Evolutionary conservation across 2,113 vertebrate species (phyloP), one percentile per base, ranked within the genome.

Genomic region (Hippocampus comes): DNA sequence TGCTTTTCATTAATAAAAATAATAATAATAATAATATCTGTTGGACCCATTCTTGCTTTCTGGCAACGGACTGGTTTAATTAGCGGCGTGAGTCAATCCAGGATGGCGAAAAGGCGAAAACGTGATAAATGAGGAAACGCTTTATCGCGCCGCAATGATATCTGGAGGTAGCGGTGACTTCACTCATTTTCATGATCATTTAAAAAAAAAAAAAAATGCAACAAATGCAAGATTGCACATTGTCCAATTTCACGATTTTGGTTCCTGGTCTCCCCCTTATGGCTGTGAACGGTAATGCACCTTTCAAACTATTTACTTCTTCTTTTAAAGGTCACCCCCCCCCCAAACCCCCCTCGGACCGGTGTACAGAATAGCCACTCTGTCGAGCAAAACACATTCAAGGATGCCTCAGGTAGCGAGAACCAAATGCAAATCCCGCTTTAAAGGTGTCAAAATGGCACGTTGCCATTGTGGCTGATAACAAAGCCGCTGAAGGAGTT

Each of bases 11-110:
- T 68, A 34, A 61, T 18, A 18, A 48, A 48, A 66, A 43, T 64
- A 23, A 64, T 63, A n/a, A 18, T 5, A 27, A 49, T 17, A 27
- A 9, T 27, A 34, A 89, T 79, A 75, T 78, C 71, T 66, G 79
- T 80, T 91, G 90, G 89, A 90, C 30, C 55, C 72, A 27, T 61
- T 90, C 88, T 23, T 18, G n/a, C 63, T 85, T 90, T 81, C 88
- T 92, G 89, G 90, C 88, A 89, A 69, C 67, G 30, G 69, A 69
- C 55, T 8, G 41, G 21, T 48, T 66, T 66, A 48, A 48, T 66
- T 66, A 66, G 14, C 18, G 17, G 27, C 12, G 2, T 66, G 21
- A 43, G 12, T 4, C 12, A 46, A 15, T 61, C 14, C 27, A 61
- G 15, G 59, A 34, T 34, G 30, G 15, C 15, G 15, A 15, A 27